Conservation (phyloP, 1,140 invertebrate species). For the Dermatophagoides farinae region DNA sequence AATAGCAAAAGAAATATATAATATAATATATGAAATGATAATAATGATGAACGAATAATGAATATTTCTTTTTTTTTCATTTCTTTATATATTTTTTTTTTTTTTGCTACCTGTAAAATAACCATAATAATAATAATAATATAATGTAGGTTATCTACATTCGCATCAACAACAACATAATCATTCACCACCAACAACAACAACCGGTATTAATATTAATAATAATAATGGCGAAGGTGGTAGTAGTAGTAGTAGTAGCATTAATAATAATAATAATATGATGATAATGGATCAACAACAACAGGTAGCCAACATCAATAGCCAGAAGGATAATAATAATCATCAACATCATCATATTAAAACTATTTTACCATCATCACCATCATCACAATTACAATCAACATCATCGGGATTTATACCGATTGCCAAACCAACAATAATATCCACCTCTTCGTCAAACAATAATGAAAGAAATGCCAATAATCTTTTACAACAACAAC, state of each 20-base stretch:
- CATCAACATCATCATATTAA: constrained; percentile 3
- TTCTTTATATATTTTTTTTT: too few relatives aligned
- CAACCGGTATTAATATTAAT: neutral
- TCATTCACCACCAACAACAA: neutral
- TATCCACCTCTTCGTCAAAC: neutral
- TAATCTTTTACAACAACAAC: neutral
- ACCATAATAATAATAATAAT: neutral
- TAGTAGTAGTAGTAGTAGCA: neutral
- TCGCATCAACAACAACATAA: neutral
- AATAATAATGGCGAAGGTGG: neutral
- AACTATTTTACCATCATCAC: neutral
- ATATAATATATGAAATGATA: too few relatives aligned
- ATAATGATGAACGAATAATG: too few relatives aligned
- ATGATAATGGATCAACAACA: neutral
- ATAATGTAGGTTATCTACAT: neutral
- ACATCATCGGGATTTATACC: neutral
- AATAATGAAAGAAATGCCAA: neutral
- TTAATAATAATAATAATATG: neutral
- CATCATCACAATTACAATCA: neutral
- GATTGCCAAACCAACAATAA: neutral
- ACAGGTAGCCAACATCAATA: constrained; percentile 3
- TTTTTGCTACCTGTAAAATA: too few relatives aligned
- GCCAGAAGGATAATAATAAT: too few relatives aligned
- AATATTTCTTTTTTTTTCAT: too few relatives aligned
- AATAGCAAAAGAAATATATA: too few relatives aligned